Evolutionary conservation across 2,113 vertebrate genomes (phyloP).

Genomic region (Tretioscincus oriximinensis): DNA sequence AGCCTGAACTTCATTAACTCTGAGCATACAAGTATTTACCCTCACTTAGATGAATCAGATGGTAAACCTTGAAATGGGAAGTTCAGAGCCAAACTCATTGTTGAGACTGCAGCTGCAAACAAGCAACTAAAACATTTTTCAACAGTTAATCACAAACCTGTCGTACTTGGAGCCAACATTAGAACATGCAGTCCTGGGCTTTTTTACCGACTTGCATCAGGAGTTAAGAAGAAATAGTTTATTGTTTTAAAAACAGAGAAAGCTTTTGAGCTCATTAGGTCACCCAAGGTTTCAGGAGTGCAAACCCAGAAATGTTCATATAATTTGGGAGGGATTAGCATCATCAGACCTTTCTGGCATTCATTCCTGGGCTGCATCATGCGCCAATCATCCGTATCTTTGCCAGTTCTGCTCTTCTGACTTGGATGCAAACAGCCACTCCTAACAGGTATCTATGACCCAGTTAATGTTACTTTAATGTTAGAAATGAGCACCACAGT

Average conservation of each 20-base stretch:
- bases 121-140: constrained; percentile 26
- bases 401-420: neutral
- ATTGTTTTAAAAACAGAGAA: neutral
- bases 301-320: neutral
- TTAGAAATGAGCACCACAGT: neutral
- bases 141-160: constrained; percentile 17
- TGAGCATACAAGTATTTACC: neutral
- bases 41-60: constrained; percentile 9
- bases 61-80: neutral
- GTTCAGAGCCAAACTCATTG: constrained; percentile 3
- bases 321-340: neutral
- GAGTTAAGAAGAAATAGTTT: neutral
- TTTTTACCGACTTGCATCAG: neutral
- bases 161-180: constrained; percentile 7
- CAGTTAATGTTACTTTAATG: too few species aligned
- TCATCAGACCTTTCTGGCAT: neutral
- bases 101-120: neutral
- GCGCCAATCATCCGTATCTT: neutral
- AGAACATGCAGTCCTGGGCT: neutral
- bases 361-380: neutral
- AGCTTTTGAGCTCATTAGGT: constrained; percentile 5
- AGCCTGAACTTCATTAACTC: neutral
- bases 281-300: neutral
- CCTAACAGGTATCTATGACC: neutral
- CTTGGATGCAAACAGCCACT: neutral